Percentiles rank a stretch among this genome's conserved stretches.
Evolutionary conservation across 2,797 vertebrate genomes (phyloP).

Genomic region (Gobio occitaniae): DNA sequence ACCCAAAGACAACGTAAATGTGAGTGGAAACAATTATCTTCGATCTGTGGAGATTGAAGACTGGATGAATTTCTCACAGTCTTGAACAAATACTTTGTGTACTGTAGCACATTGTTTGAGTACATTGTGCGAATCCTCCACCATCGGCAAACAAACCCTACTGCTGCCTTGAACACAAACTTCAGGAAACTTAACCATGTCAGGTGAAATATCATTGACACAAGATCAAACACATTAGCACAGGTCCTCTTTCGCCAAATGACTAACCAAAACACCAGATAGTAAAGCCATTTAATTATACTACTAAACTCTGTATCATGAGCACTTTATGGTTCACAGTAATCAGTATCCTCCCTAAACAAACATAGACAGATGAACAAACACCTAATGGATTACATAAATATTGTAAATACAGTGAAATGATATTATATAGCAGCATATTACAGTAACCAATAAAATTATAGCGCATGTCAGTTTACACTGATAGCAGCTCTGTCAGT

Average conservation of each 20-base stretch:
- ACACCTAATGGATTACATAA: conserved; percentile 18
- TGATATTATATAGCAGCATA: too few relatives aligned
- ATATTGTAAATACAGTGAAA: conserved; percentile 11
- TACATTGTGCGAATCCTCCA: conserved; percentile 73
- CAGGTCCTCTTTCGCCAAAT: conserved; percentile 26
- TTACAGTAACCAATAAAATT: not conserved
- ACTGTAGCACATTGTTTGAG: conserved; percentile 68
- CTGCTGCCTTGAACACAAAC: conserved; percentile 77
- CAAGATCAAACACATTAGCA: conserved; percentile 17
- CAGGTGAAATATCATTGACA: conserved; percentile 27
- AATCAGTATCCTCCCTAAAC: conserved; percentile 43
- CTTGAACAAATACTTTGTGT: conserved; percentile 67
- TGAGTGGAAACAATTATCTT: conserved; percentile 16
- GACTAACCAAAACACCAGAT: conserved; percentile 29
- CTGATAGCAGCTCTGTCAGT: not conserved
- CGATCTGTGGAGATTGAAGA: conserved; percentile 25
- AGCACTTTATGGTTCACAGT: conserved; percentile 30
- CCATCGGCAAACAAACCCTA: conserved; percentile 77
- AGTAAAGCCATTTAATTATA: conserved; percentile 26
- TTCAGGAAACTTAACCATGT: conserved; percentile 48
- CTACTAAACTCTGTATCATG: conserved; percentile 37
- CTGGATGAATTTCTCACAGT: conserved; percentile 54
- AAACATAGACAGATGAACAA: conserved; percentile 46
- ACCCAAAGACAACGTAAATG: conserved; percentile 15
- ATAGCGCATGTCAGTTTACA: conserved; percentile 13